These are phyloP conservation scores for Trissolcus japonicus DNA, from an alignment of 2,888 invertebrate species.

Conservation along the genomic window DNA sequence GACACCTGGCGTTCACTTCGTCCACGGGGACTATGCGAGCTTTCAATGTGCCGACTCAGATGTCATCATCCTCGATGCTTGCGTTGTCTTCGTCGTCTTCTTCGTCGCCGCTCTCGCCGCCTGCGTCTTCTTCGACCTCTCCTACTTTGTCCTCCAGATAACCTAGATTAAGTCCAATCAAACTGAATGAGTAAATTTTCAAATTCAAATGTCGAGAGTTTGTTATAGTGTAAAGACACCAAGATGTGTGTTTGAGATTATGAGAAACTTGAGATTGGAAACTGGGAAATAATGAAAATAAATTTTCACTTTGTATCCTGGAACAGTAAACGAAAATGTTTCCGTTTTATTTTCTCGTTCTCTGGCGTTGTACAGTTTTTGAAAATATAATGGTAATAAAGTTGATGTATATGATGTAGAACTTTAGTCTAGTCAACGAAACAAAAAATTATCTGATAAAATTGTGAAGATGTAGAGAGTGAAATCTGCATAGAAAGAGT, in stretches of 20 bases:
- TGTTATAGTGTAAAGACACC: no score
- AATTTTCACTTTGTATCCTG: no score
- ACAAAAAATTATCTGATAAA: not conserved
- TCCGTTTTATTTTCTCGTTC: no score
- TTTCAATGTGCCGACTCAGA: constrained; percentile 44
- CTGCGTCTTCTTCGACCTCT: constrained; percentile 31
- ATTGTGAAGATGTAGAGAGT: constrained; percentile 1
- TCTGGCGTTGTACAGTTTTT: no score
- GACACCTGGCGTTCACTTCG: constrained; percentile 34
- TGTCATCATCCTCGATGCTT: constrained; percentile 30
- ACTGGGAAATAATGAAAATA: no score
- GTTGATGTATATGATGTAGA: no score
- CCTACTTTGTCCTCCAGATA: constrained; percentile 53
- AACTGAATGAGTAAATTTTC: not conserved
- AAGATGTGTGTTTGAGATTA: no score
- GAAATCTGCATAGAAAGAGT: not conserved
- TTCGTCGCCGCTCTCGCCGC: constrained; percentile 37
- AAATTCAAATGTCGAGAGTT: no score
- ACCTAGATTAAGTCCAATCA: constrained; percentile 13
- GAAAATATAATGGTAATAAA: no score
- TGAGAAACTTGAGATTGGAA: no score
- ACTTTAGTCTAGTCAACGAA: no score
- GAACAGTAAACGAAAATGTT: no score
- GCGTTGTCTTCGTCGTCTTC: constrained; percentile 42
- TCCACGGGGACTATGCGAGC: constrained; percentile 44